These are phyloP conservation scores for Ennomos erosarius DNA, from an alignment of 2,888 invertebrate species.

Conservation along the genomic window DNA sequence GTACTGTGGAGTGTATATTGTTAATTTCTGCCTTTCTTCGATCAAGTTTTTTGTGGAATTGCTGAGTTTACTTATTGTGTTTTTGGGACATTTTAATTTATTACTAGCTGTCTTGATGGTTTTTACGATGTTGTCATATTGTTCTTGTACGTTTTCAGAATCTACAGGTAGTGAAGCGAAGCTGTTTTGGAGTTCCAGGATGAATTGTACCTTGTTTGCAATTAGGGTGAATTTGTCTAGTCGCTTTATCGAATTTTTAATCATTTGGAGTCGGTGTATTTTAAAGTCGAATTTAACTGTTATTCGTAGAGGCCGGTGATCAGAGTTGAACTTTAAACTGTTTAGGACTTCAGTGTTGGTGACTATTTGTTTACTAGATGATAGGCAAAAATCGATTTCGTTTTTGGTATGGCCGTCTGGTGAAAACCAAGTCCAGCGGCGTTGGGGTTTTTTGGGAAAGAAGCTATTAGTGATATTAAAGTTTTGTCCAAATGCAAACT, in stretches of 20 bases:
- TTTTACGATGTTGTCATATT: constrained; percentile 1
- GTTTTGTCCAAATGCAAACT: too few species aligned
- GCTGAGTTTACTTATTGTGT: neutral
- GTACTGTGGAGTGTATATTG: neutral
- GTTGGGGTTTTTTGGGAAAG: constrained; percentile 19
- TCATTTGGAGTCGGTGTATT: neutral
- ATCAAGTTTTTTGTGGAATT: constrained; percentile 1
- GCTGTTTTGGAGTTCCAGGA: neutral
- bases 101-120: neutral
- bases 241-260: constrained; percentile 1
- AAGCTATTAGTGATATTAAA: constrained; percentile 12
- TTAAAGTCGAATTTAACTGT: neutral
- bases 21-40: neutral
- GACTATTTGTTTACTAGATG: neutral
- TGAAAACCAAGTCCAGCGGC: constrained; percentile 22
- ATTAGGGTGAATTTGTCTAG: neutral
- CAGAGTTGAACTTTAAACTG: neutral
- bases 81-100: constrained; percentile 1
- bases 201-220: neutral
- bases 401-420: constrained; percentile 6
- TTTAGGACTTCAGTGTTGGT: neutral
- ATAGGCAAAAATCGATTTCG: constrained; percentile 3
- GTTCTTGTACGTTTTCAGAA: neutral
- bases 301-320: constrained; percentile 1
- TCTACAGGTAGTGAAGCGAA: neutral